Conservation (phyloP, 1,140 invertebrate species). For the Cecropterus lyciades region DNA sequence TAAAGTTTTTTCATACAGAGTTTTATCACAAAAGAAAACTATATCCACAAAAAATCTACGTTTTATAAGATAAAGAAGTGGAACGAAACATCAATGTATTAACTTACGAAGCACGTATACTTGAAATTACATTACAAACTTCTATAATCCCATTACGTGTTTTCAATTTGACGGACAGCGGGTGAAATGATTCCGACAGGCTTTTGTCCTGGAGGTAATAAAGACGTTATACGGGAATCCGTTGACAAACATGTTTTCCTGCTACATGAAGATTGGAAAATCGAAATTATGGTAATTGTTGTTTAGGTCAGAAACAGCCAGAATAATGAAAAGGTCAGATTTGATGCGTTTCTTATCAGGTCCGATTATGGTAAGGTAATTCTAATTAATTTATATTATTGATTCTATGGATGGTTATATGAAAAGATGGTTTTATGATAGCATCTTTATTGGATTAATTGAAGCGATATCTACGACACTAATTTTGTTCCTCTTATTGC, state of each 20-base stretch:
- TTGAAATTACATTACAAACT: conserved; percentile 11
- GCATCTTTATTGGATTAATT: too few species aligned
- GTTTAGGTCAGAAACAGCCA: not conserved
- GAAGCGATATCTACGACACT: too few species aligned
- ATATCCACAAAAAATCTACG: not conserved
- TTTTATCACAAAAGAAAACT: too few species aligned
- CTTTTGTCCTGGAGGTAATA: conserved; percentile 6
- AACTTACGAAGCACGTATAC: not conserved
- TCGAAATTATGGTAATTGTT: not conserved
- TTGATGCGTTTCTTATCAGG: not conserved
- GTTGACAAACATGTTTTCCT: not conserved
- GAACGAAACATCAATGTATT: not conserved
- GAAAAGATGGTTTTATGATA: too few species aligned
- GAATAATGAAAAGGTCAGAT: too few species aligned
- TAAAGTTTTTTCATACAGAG: too few species aligned
- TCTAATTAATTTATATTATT: too few species aligned
- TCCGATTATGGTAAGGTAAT: not conserved
- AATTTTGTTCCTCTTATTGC: too few species aligned
- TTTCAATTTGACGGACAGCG: conserved; percentile 12
- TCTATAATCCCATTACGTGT: conserved; percentile 3
- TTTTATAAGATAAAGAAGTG: not conserved
- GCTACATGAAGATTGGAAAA: not conserved
- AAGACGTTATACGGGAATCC: not conserved
- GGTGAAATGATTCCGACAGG: conserved; percentile 11
- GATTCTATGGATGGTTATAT: too few species aligned